These are phyloP conservation scores for Chloroceryle amazona DNA, from an alignment of 2,797 vertebrate species.

Conservation along the genomic window DNA sequence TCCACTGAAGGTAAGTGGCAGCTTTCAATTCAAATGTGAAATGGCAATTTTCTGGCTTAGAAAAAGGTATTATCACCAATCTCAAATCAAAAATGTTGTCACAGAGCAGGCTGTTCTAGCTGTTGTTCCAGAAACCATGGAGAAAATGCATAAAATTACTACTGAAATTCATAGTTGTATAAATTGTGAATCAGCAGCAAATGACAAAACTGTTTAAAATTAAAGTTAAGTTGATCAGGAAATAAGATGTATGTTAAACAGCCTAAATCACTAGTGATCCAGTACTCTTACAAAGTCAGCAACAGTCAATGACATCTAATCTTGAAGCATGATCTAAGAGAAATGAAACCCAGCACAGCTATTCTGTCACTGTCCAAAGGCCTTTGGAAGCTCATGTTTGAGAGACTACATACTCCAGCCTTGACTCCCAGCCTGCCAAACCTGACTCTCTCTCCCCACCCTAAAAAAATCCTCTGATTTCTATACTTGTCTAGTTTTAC, in stretches of 20 bases:
- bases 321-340: background rate
- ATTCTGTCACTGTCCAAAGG: background rate
- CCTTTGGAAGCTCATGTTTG: background rate
- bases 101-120: background rate
- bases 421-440: background rate
- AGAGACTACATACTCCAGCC: background rate
- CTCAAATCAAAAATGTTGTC: background rate
- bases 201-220: conserved; percentile 12
- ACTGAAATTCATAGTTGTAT: background rate
- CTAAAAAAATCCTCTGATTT: background rate
- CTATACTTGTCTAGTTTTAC: background rate
- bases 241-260: background rate
- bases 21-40: background rate
- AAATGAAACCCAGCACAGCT: background rate
- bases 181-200: background rate
- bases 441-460: background rate
- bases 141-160: background rate
- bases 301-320: background rate
- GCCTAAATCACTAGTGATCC: conserved; percentile 15
- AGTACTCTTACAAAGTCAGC: background rate
- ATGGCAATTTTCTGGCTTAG: background rate
- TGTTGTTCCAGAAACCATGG: background rate
- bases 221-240: background rate
- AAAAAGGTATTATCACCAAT: background rate
- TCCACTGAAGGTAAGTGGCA: background rate